Conservation (phyloP, 2,888 invertebrate genomes). For the Xylota sylvarum region DNA sequence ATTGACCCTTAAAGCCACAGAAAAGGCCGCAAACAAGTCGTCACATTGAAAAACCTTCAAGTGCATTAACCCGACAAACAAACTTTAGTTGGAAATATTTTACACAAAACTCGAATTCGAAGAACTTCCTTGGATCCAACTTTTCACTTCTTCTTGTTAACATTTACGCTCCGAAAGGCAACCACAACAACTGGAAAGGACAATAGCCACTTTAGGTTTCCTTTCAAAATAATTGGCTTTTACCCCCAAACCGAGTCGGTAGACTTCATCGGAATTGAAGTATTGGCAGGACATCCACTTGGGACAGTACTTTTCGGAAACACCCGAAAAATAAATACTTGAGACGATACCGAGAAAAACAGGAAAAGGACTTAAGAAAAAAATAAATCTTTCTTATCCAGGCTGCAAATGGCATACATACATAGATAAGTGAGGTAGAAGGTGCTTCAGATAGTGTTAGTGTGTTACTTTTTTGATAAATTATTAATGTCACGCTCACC, state of each 20-base stretch:
- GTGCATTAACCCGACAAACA: neutral
- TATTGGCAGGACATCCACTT: slow-evolving; percentile 9
- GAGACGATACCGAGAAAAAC: neutral
- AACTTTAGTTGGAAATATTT: slow-evolving; percentile 16
- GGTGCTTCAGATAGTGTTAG: neutral
- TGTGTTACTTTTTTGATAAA: neutral
- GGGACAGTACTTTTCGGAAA: neutral
- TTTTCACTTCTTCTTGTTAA: slow-evolving; percentile 1
- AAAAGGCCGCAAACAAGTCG: neutral
- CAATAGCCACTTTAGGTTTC: slow-evolving; percentile 44
- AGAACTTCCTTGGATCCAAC: slow-evolving; percentile 5
- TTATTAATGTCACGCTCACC: neutral
- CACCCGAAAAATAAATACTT: slow-evolving; percentile 4
- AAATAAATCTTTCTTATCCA: neutral
- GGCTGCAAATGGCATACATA: neutral
- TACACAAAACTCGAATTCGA: neutral
- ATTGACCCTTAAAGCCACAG: neutral
- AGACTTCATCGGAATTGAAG: neutral
- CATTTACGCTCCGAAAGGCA: slow-evolving; percentile 20
- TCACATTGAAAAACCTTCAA: neutral
- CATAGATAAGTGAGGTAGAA: neutral
- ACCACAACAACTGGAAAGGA: slow-evolving; percentile 34
- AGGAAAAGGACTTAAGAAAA: neutral
- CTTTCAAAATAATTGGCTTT: slow-evolving; percentile 40
- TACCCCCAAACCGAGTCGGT: neutral